These are phyloP conservation scores for Eupithecia subumbrata DNA, from an alignment of 2,888 invertebrate species.

Conservation along the genomic window DNA sequence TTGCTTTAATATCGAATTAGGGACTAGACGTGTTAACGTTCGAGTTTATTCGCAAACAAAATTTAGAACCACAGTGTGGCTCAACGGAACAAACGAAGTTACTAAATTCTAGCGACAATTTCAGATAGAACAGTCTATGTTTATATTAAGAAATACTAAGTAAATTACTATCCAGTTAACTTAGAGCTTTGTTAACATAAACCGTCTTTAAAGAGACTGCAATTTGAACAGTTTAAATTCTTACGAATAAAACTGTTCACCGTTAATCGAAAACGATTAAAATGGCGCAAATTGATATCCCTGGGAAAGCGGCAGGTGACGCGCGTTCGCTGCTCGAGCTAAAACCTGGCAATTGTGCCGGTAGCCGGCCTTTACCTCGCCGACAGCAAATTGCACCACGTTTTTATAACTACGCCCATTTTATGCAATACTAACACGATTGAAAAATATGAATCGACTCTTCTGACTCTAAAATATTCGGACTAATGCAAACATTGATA, in stretches of 20 bases:
- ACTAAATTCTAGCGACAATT: conserved; percentile 8
- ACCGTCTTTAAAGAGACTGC: conserved; percentile 26
- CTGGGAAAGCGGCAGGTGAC: conserved; percentile 72
- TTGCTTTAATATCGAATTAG: conserved; percentile 35
- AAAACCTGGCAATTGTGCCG: conserved; percentile 45
- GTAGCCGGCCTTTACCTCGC: conserved; percentile 15
- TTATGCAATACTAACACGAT: conserved; percentile 22
- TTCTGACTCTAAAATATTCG: background rate
- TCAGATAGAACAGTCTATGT: background rate
- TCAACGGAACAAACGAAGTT: conserved; percentile 13
- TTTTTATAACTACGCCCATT: conserved; percentile 37
- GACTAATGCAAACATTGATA: background rate
- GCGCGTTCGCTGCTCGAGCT: conserved; percentile 40
- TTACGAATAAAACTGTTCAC: conserved; percentile 53
- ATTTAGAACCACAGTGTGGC: conserved; percentile 15
- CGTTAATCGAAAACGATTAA: conserved; percentile 68
- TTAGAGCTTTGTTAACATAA: conserved; percentile 8
- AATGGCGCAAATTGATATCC: conserved; percentile 71
- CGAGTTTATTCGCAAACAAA: conserved; percentile 21
- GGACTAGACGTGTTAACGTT: conserved; percentile 21
- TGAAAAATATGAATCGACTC: conserved; percentile 17
- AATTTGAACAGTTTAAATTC: conserved; percentile 54
- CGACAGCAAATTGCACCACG: conserved; percentile 40
- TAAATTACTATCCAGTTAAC: conserved; percentile 21
- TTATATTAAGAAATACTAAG: background rate